These are phyloP conservation scores for Pseudochromis fuscus DNA, from an alignment of 2,797 vertebrate species.

Conservation along the genomic window DNA sequence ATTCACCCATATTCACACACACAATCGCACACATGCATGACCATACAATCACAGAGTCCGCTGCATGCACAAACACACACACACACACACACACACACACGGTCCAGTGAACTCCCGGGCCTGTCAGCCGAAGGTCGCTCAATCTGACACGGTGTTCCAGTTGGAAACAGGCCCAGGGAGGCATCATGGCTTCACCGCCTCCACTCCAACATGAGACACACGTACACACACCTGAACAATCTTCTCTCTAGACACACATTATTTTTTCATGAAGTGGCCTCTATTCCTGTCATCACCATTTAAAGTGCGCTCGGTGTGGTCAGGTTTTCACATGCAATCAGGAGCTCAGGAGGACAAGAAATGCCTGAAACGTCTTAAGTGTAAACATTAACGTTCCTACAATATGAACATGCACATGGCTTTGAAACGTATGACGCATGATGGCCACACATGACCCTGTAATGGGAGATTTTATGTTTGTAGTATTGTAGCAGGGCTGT, in stretches of 20 bases:
- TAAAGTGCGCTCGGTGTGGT: neutral
- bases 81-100: constrained; percentile 48
- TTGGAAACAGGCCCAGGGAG: constrained; percentile 74
- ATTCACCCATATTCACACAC: constrained; percentile 72
- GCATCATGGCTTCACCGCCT: constrained; percentile 62
- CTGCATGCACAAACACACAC: constrained; percentile 35
- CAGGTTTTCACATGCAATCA: constrained; percentile 6
- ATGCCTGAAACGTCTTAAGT: neutral
- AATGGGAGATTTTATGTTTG: constrained; percentile 37
- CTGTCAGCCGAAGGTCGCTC: constrained; percentile 81
- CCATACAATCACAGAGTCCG: constrained; percentile 61
- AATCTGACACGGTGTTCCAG: constrained; percentile 81
- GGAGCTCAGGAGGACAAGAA: neutral
- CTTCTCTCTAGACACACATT: constrained; percentile 18
- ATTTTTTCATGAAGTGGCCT: neutral
- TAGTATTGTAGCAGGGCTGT: constrained; percentile 4
- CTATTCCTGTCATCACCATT: neutral
- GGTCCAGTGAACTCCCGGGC: constrained; percentile 78
- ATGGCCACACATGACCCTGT: constrained; percentile 12
- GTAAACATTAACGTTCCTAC: neutral
- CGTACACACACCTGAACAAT: constrained; percentile 37
- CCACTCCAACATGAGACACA: constrained; percentile 53
- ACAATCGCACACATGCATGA: constrained; percentile 75
- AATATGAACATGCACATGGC: constrained; percentile 6
- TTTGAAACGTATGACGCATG: neutral